phyloP scores from a whole-genome alignment of 2,113 vertebrate species.

The Hypomesus transpacificus region DNA sequence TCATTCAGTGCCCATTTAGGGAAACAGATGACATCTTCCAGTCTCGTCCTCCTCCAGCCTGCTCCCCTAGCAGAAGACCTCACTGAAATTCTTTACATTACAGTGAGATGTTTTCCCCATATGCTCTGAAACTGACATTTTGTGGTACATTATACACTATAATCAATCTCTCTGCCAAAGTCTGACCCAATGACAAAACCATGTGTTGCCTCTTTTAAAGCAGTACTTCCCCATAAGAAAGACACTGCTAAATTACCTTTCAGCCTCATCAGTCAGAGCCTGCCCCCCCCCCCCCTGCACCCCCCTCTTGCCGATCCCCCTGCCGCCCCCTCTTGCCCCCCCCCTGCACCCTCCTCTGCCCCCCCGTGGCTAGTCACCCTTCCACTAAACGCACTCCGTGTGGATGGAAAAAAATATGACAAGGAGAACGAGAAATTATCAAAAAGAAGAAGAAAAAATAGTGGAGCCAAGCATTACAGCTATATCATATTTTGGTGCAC shows the following conservation, averaged over 20 bases:
- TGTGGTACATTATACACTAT: constrained; percentile 50
- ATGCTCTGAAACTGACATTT: constrained; percentile 59
- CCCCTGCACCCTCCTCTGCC: background rate
- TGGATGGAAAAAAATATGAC: constrained; percentile 44
- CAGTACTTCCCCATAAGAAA: constrained; percentile 55
- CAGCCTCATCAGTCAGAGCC: constrained; percentile 63
- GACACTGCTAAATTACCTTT: constrained; percentile 64
- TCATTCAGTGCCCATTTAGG: no score
- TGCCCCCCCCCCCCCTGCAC: constrained; percentile 12
- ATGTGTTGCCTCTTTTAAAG: constrained; percentile 40
- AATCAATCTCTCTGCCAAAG: constrained; percentile 61
- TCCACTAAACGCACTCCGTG: constrained; percentile 61
- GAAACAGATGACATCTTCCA: constrained; percentile 9
- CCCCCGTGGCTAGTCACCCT: constrained; percentile 48
- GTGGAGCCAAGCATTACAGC: constrained; percentile 31
- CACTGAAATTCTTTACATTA: constrained; percentile 51
- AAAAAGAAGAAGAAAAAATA: constrained; percentile 29
- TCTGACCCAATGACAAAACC: constrained; percentile 56
- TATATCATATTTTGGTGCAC: constrained; percentile 62
- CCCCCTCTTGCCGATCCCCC: no score
- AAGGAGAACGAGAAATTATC: constrained; percentile 38
- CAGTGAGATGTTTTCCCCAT: constrained; percentile 50
- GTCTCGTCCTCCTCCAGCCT: background rate
- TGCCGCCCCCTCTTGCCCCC: background rate
- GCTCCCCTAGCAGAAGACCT: constrained; percentile 28